Evolutionary conservation across 2,113 vertebrate genomes (phyloP), one percentile per base, ranked within the genome.

Genomic region (Cacatua alba): DNA sequence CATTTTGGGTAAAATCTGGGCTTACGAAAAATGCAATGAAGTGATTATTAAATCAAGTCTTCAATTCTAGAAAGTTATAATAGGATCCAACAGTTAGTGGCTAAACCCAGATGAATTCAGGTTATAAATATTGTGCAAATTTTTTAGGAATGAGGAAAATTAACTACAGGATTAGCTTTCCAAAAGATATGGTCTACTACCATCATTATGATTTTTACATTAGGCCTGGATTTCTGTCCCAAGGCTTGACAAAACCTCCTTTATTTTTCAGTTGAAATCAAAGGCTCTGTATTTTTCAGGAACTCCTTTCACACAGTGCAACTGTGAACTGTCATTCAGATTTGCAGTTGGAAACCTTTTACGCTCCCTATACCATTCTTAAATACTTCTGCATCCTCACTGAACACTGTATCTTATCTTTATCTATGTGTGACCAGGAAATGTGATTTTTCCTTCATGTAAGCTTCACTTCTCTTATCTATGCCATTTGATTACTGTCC

Each of bases 141-240:
- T 80, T 94, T 94, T 92, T 43, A 76, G 82, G 37, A 87, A 82
- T 51, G 29, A 93, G 33, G 16, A 96, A 85, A 86, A 80, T 70
- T 91, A 96, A 91, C 74, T 37, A 69, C 75, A 93, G 63, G 63
- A 80, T 87, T 82, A 77, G 44, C 24, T 81, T 78, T 92, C 46
- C 60, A 70, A 68, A 43, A 69, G 60, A 92, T 55, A 43, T 23
- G 41, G 37, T 77, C 84, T 85, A 49, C 51, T 86, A 41, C 29
- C 28, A 74, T 43, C 31, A 18, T 62, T 52, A 17, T 1, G 2
- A 57, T 67, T 87, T 76, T 77, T 87, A 89, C 14, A 85, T 52
- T 62, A 80, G 49, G 25, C 28, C 29, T 59, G 25, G 13, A 33
- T 29, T 37, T 37, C 37, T 37, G 37, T 39, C 53, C 9, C 17